Evolutionary conservation across 2,888 invertebrate genomes (phyloP).

Genomic region (Sphinx pinastri): DNA sequence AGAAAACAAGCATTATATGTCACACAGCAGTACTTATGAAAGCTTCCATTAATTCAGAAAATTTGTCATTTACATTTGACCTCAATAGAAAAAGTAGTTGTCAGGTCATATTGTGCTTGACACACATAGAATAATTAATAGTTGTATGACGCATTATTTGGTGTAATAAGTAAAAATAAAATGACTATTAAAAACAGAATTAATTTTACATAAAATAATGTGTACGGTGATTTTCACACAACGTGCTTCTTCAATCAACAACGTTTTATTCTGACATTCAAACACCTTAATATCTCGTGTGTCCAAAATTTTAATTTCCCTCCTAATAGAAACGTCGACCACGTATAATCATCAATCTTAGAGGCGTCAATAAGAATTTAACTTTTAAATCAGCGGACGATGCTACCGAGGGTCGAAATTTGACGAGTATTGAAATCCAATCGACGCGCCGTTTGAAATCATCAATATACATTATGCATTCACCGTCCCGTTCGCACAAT

Average conservation of each 20-base stretch:
- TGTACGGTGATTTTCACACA: not conserved
- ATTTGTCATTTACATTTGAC: not conserved
- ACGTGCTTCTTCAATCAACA: not conserved
- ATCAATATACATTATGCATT: not conserved
- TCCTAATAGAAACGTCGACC: conserved; percentile 16
- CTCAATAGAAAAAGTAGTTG: not conserved
- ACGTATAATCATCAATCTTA: conserved; percentile 20
- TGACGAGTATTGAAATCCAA: conserved; percentile 28
- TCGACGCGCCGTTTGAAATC: conserved; percentile 1
- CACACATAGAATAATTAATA: not conserved
- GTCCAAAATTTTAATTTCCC: conserved; percentile 13
- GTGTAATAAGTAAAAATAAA: not conserved
- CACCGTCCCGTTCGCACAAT: not conserved
- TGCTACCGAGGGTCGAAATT: conserved; percentile 27
- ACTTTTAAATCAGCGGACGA: conserved; percentile 27
- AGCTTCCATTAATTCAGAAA: no score
- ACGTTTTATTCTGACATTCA: not conserved
- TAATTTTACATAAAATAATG: not conserved
- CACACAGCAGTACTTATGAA: no score
- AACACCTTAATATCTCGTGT: not conserved
- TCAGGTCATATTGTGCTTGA: not conserved
- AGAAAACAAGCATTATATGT: no score
- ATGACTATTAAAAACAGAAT: not conserved
- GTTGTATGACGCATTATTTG: no score
- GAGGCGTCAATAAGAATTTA: conserved; percentile 25